A percentile compares a stretch with the other conserved stretches of the same genome.
These are phyloP conservation scores for Parazoanthus swiftii DNA, from an alignment of 92 coral and sea anemone species.

Conservation along the genomic window DNA sequence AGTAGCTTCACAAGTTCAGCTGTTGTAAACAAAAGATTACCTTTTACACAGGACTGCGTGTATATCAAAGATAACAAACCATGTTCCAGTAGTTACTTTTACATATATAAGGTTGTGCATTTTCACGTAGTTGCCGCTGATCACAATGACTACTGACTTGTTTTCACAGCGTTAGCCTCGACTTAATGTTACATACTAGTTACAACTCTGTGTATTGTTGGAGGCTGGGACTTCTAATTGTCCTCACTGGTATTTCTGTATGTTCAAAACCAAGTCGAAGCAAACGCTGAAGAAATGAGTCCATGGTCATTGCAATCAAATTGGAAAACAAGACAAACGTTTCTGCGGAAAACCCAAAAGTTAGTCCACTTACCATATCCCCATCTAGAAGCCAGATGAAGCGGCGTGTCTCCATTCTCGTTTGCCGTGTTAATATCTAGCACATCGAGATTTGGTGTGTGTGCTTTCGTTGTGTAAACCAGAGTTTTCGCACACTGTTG, in stretches of 20 bases:
- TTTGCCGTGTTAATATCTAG: constrained; percentile 82
- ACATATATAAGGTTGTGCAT: neutral
- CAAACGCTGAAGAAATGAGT: no score
- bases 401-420: constrained; percentile 94
- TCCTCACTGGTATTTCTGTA: no score
- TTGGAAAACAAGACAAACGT: no score
- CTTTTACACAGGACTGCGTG: neutral
- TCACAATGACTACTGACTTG: no score
- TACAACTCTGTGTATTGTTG: no score
- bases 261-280: no score
- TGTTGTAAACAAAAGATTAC: constrained; percentile 20
- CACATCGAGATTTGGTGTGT: constrained; percentile 50
- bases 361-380: constrained; percentile 79
- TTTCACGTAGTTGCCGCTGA: no score
- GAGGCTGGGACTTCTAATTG: no score
- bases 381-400: constrained; percentile 96
- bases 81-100: neutral
- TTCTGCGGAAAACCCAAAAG: neutral
- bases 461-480: constrained; percentile 67
- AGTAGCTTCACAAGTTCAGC: constrained; percentile 78
- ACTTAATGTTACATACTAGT: no score
- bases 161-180: no score
- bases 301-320: no score
- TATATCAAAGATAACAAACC: neutral
- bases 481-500: constrained; percentile 78